Base-by-base conservation (phyloP, 2,113 vertebrate species). In the Athene cunicularia region DNA sequence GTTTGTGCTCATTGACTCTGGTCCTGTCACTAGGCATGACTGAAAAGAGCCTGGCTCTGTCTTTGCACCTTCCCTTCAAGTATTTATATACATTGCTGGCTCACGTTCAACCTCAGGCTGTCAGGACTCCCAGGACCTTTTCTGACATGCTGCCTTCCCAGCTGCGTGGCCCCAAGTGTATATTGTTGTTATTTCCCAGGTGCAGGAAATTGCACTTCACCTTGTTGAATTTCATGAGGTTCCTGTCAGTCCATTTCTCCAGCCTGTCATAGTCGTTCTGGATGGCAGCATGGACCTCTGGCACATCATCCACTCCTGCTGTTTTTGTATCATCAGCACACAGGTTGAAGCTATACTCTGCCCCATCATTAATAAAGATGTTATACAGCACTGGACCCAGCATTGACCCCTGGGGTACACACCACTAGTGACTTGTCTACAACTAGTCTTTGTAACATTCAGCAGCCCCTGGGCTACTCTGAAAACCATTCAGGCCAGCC, bases 111-210 rank as follows among this genome's bases (percentile, higher is more conserved):
- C 41, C 30, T 50, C 20, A 7, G 15, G 24, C 53, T 67, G 3
- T 8, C 43, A 67, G 43, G 30, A 76, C 62, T 28, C 43, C 20
- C 30, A 50, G 19, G 35, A n/a, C 52, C 5, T 86, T 67, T 67
- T 56, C 43, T 49, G 30, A 49, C 10, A 74, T 74, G 5, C 16
- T 43, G 8, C 43, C 11, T 58, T 67, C 67, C 52, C 52, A 56
- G 9, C 32, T 74, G 8, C 4, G 3, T 32, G 27, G 8, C 3
- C 4, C 17, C 1, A 4, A 5, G 15, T 10, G 10, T 37, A 33
- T 33, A 45, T 32, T 45, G 10, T 58, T 28, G 20, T 47, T 71
- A 52, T 52, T 15, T 55, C 41, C 4, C 18, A 37, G 22, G 22
- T 67, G 26, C 5, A 41, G 26, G 21, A 52, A 73, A 63, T 85